Evolutionary conservation across 1,140 invertebrate species (phyloP), one percentile per base, ranked within the genome.

Genomic region (Apis laboriosa): DNA sequence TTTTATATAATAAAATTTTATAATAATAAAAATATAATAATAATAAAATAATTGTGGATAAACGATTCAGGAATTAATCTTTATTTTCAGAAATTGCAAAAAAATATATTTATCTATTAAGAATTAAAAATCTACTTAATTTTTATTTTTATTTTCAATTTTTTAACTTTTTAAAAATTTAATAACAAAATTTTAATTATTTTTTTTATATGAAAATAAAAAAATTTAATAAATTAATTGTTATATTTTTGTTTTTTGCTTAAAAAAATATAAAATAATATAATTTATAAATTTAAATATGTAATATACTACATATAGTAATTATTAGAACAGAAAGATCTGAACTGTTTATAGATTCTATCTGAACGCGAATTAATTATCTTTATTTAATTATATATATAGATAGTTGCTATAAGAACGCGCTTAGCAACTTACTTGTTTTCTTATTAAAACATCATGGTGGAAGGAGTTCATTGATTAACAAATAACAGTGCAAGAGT

Each of bases 391-490:
- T 82, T 17, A 17, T 24, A 58, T 43, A 43, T 43, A 43, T 43
- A 43, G 34, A 7, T 7, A 15, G 84, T 88, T 74, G 77, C 80
- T 80, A 79, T 86, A 84, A 84, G 64, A 73, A 88, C 84, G 72
- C 72, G 68, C 72, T 61, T 85, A 80, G 87, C 87, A 88, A 88
- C 83, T 56, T 53, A 63, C 19, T 51, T 58, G 60, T 79, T 64
- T 64, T 78, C 24, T 12, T 73, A 58, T 72, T 80, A 61, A 84
- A 84, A 77, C 67, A 86, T 51, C 61, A 34, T 51, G 51, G 68
- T 55, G 15, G 5, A 68, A 58, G 53, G 19, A 55, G 17, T 61
- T 75, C 49, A 49, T 63, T 24, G 61, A 73, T 73, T 60, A 67
- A 49, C 68, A 19, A 67, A 28, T 74, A 49, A 74, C 56, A 80